Evolutionary conservation across 2,113 vertebrate species (phyloP).

Genomic region (Lepisosteus oculatus): DNA sequence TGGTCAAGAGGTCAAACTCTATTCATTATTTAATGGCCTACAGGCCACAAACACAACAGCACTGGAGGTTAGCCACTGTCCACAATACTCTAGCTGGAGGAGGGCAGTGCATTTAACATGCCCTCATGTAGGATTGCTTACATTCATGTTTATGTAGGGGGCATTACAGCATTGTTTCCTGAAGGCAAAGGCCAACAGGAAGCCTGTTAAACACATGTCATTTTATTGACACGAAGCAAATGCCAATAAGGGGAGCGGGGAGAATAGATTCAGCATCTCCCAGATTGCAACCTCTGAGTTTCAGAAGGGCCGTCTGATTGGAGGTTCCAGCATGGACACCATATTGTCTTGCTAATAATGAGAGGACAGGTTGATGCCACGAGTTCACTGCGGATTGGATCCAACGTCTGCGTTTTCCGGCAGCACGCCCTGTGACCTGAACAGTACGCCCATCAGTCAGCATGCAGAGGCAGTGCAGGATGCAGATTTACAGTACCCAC

Average conservation of each 20-base stretch:
- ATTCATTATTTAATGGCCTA: constrained; percentile 67
- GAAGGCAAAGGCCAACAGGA: neutral
- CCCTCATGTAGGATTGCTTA: neutral
- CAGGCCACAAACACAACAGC: constrained; percentile 51
- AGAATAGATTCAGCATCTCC: constrained; percentile 42
- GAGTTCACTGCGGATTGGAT: constrained; percentile 47
- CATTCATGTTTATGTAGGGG: constrained; percentile 13
- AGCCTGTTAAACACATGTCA: constrained; percentile 27
- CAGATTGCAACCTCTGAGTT: constrained; percentile 44
- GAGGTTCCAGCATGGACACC: constrained; percentile 60
- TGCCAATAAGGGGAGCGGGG: constrained; percentile 58
- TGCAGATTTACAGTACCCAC: no score
- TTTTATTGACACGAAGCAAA: constrained; percentile 65
- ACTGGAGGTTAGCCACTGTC: constrained; percentile 56
- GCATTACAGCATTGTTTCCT: neutral
- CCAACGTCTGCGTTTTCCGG: constrained; percentile 38
- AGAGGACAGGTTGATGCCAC: constrained; percentile 58
- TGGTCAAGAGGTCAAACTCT: constrained; percentile 58
- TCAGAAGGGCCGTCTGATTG: constrained; percentile 64
- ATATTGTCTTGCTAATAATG: constrained; percentile 63
- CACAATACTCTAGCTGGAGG: constrained; percentile 52
- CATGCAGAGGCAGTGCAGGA: no score
- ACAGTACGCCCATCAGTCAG: no score
- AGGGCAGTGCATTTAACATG: constrained; percentile 37
- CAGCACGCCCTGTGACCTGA: neutral